Percentiles rank a stretch among this genome's conserved stretches.
Conservation (phyloP, 2,888 invertebrate genomes). For the Drosophila demipolita region DNA sequence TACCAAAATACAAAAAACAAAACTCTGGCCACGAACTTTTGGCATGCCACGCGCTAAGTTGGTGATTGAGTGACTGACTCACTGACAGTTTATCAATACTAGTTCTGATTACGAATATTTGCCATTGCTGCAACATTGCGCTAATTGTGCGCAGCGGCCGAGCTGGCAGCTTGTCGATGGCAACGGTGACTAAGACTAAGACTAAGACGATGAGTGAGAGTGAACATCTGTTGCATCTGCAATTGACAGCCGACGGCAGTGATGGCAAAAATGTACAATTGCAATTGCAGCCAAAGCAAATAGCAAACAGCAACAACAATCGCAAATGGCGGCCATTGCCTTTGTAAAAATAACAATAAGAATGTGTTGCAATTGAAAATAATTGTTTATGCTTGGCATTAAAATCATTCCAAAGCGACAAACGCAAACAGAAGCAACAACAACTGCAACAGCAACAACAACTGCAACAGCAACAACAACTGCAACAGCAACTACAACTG, state of each 20-base stretch:
- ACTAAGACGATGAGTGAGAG: not conserved
- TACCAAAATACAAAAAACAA: not conserved
- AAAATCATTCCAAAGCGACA: constrained; percentile 76
- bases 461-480: constrained; percentile 17
- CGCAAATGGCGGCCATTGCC: constrained; percentile 65
- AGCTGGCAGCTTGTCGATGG: constrained; percentile 26
- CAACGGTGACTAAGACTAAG: not conserved
- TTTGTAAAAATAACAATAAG: constrained; percentile 69
- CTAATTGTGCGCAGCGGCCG: constrained; percentile 40
- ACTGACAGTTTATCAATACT: constrained; percentile 37
- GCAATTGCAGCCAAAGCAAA: constrained; percentile 58
- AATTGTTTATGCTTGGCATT: constrained; percentile 79
- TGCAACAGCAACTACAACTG: not conserved
- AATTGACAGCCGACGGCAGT: constrained; percentile 42
- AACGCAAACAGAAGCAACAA: constrained; percentile 48
- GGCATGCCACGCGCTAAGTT: constrained; percentile 43
- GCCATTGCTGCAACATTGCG: constrained; percentile 28
- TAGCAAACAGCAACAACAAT: constrained; percentile 29
- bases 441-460: constrained; percentile 2
- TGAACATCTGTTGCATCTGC: constrained; percentile 65
- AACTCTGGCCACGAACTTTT: constrained; percentile 52
- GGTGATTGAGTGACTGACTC: constrained; percentile 45
- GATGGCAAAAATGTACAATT: constrained; percentile 56
- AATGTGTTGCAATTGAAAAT: constrained; percentile 77
- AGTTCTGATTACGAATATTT: constrained; percentile 18